Conservation (phyloP, 2,797 vertebrate species). For the Salarias fasciatus region DNA sequence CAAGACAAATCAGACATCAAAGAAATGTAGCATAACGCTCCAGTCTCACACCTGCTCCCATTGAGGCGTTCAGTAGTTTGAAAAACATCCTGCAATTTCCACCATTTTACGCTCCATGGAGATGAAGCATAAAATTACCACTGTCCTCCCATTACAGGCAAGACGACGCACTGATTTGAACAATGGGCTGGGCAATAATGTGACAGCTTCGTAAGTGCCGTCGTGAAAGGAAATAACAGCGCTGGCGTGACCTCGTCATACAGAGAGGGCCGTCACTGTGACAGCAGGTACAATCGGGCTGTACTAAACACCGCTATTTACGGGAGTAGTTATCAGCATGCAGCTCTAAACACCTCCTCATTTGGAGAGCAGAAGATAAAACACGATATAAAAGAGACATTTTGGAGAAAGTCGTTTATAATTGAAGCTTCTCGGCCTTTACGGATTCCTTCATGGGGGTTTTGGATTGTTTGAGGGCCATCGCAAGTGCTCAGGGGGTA, state of each 20-base stretch:
- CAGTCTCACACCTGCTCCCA: constrained; percentile 21
- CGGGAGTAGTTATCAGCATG: background rate
- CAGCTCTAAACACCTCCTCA: background rate
- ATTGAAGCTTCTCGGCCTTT: background rate
- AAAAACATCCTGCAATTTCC: background rate
- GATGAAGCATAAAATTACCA: constrained; percentile 5
- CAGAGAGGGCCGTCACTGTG: background rate
- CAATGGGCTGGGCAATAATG: constrained; percentile 5
- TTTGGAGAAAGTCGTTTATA: background rate
- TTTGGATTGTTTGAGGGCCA: no score
- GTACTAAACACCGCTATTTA: constrained; percentile 7
- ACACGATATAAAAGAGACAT: background rate
- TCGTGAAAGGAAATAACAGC: constrained; percentile 10
- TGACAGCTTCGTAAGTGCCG: constrained; percentile 1
- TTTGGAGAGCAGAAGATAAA: background rate
- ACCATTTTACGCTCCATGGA: constrained; percentile 9
- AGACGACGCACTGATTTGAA: constrained; percentile 12
- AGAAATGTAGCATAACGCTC: constrained; percentile 12
- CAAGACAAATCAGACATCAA: no score
- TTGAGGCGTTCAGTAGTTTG: background rate
- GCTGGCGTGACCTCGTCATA: constrained; percentile 23
- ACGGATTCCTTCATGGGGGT: no score
- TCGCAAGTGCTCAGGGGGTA: no score
- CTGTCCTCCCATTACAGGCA: constrained; percentile 1
- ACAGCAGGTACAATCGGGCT: constrained; percentile 20